These are phyloP conservation scores for Rallus crepitans DNA, from an alignment of 2,797 vertebrate species.

Conservation along the genomic window DNA sequence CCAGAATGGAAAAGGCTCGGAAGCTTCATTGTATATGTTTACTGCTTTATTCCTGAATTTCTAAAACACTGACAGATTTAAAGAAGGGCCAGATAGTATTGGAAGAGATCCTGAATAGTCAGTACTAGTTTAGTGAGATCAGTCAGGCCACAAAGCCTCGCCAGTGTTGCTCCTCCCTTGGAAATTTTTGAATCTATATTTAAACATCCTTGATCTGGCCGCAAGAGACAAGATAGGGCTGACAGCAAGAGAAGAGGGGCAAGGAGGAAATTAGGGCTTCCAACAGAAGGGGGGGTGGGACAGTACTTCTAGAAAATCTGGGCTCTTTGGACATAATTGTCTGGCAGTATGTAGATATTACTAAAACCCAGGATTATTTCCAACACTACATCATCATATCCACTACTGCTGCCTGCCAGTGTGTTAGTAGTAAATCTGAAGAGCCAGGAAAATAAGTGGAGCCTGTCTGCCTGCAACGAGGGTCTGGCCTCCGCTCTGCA, in stretches of 20 bases:
- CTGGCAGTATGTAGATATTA: conserved; percentile 53
- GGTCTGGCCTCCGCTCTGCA: conserved; percentile 29
- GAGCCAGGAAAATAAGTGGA: conserved; percentile 68
- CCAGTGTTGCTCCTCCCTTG: conserved; percentile 59
- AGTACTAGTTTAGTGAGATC: conserved; percentile 36
- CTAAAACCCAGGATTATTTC: conserved; percentile 57
- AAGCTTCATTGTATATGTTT: conserved; percentile 18
- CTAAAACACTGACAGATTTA: not conserved
- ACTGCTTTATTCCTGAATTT: conserved; percentile 10
- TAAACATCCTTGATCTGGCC: conserved; percentile 43
- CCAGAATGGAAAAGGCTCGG: not conserved
- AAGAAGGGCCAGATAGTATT: conserved; percentile 12
- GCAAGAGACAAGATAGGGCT: not conserved
- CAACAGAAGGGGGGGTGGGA: conserved; percentile 77
- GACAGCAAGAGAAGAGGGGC: conserved; percentile 30
- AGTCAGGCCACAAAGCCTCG: conserved; percentile 12
- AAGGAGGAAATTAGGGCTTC: conserved; percentile 55
- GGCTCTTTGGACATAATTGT: conserved; percentile 57
- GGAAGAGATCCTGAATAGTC: conserved; percentile 37
- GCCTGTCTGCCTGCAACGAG: conserved; percentile 56
- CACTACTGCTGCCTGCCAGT: conserved; percentile 63
- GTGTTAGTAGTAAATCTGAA: conserved; percentile 58
- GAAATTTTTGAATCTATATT: conserved; percentile 58
- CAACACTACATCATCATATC: conserved; percentile 64
- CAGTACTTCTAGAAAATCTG: conserved; percentile 75